Conservation (phyloP, 37 sponge, comb jelly and placozoan genomes). For the Agelas oroides region DNA sequence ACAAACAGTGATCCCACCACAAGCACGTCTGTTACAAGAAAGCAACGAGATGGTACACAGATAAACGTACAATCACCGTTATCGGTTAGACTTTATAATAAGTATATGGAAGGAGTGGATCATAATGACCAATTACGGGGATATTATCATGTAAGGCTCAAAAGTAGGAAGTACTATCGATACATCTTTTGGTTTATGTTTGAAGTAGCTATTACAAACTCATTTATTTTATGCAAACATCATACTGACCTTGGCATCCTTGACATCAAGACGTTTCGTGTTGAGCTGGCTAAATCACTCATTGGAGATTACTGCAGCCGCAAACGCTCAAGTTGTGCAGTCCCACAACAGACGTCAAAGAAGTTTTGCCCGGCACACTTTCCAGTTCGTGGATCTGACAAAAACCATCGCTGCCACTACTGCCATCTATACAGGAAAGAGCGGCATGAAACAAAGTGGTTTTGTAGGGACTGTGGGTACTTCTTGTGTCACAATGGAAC, state of each 20-base stretch:
- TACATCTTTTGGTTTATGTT: too few relatives aligned
- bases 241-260: neutral
- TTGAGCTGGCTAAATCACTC: neutral
- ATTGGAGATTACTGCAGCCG: constrained; percentile 2
- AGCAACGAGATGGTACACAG: constrained; percentile 21
- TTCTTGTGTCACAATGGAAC: neutral
- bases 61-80: constrained; percentile 4
- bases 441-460: too few relatives aligned
- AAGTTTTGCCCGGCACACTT: neutral
- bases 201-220: too few relatives aligned
- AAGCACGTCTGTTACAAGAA: neutral
- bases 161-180: too few relatives aligned
- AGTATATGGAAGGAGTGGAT: constrained; percentile 21
- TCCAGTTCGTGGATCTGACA: neutral
- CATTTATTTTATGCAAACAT: neutral
- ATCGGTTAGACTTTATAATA: neutral
- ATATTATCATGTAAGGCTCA: neutral
- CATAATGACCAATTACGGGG: constrained; percentile 22
- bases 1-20: constrained; percentile 12
- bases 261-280: neutral
- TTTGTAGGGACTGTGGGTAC: neutral
- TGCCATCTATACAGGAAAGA: too few relatives aligned
- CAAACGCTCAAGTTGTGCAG: constrained; percentile 21
- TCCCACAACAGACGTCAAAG: neutral
- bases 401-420: neutral